phyloP scores from a whole-genome alignment of 2,113 vertebrate species.

The Barnardius zonarius region DNA sequence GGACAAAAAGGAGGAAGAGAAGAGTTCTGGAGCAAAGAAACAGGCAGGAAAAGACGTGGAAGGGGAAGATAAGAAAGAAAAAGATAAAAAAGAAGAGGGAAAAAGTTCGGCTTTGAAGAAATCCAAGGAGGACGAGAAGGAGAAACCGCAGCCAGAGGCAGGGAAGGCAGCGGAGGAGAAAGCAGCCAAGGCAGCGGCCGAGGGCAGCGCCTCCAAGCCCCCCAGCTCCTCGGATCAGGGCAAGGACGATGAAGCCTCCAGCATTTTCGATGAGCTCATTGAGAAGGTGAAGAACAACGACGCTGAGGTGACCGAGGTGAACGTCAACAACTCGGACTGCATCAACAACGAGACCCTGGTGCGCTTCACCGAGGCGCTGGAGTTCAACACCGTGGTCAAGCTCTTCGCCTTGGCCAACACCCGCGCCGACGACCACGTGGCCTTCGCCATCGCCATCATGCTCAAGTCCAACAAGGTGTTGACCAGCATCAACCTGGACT shows the following conservation, averaged over 20 bases:
- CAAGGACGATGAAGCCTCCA: constrained; percentile 78
- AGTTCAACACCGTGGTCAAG: constrained; percentile 85
- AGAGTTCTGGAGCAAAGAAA: background rate
- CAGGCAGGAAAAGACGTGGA: constrained; percentile 22
- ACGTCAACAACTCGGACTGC: constrained; percentile 96
- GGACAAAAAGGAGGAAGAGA: constrained; percentile 13
- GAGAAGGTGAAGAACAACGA: constrained; percentile 87
- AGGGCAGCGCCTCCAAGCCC: constrained; percentile 42
- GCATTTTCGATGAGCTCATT: constrained; percentile 92
- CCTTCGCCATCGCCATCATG: constrained; percentile 89
- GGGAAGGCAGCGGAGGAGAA: constrained; percentile 4
- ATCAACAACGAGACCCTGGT: constrained; percentile 92
- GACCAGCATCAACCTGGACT: constrained; percentile 94
- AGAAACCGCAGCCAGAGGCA: constrained; percentile 15
- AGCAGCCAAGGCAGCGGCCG: background rate
- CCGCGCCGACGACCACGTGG: constrained; percentile 91
- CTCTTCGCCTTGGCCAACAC: constrained; percentile 92
- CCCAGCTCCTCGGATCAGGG: constrained; percentile 40
- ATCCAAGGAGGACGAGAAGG: background rate
- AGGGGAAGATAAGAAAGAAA: constrained; percentile 54
- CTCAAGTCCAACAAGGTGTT: constrained; percentile 88
- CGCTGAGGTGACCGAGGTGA: constrained; percentile 82
- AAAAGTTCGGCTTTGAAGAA: constrained; percentile 34
- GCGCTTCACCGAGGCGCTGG: constrained; percentile 88
- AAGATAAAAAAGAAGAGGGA: constrained; percentile 44